Base-by-base conservation (phyloP, 92 coral and sea anemone species). In the Epizoanthus illoricatus region DNA sequence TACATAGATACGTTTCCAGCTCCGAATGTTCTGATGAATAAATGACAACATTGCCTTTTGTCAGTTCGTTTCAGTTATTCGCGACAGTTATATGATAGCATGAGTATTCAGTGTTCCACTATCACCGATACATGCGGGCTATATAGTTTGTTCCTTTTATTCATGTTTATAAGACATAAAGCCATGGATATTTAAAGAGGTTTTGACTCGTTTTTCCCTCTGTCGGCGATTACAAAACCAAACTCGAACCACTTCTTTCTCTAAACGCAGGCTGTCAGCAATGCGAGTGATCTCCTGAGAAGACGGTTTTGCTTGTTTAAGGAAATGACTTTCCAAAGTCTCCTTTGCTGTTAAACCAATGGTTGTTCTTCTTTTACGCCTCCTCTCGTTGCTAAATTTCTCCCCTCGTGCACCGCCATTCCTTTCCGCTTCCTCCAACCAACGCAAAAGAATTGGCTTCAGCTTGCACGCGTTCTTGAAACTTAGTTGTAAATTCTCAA, bases 201-300 rank as follows among this genome's bases (percentile, higher is more conserved):
- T 93, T 82, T 91, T 93, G 20, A 97, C 99, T 74, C 99, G 72
- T 80, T 97, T 97, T 71, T 97, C 99, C 4, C 99, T 88, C 72
- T 97, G 99, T 64, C 99, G 80, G n/a, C 99, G 86, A 75, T 97
- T 97, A 66, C 99, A 97, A 86, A 97, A 97, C 99, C 99, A 97
- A 1, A 97, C 99, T 5, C 99, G 89, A 0, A 97, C 98, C 5
- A 97, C 99, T 70, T 97, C 99, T 81, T 94, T 94, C 80, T 97
- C 99, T 40, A 97, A 86, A 33, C 98, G 98, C 54, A 97, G 68
- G 33, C 90, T 92, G 62, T 97, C 98, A 4, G 99, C 99, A 57
- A 97, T 93, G 40, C 98, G 86, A 62, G 89, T 84, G 36, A 97
- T 94, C 45, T 97, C 99, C 42, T 92, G 94, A 2, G 99, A 93